Conservation (phyloP, 1,140 invertebrate species). For the Atta cephalotes region DNA sequence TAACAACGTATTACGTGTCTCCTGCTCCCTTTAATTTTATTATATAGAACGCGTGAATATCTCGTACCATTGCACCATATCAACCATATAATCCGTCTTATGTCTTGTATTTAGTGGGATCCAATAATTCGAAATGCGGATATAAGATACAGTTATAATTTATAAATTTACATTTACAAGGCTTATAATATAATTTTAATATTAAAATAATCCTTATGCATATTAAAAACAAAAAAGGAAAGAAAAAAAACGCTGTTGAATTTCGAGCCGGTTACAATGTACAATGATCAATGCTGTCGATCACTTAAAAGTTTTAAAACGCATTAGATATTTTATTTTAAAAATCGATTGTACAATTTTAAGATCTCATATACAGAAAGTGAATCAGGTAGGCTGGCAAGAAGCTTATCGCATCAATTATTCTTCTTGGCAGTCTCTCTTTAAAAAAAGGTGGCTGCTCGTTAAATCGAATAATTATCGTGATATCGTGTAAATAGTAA, state of each 20-base stretch:
- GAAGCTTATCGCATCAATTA: conserved; percentile 63
- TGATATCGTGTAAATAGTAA: conserved; percentile 69
- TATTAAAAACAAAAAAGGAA: conserved; percentile 54
- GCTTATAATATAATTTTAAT: conserved; percentile 83
- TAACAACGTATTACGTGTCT: conserved; percentile 63
- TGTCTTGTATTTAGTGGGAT: conserved; percentile 48
- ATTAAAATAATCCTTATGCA: conserved; percentile 84
- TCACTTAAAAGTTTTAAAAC: conserved; percentile 72
- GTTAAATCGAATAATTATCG: conserved; percentile 70
- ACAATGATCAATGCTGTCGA: conserved; percentile 66
- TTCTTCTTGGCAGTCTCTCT: conserved; percentile 55
- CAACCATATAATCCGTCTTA: conserved; percentile 17
- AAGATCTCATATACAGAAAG: conserved; percentile 66
- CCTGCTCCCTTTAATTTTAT: conserved; percentile 36
- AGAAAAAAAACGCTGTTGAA: conserved; percentile 75
- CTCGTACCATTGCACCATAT: neutral
- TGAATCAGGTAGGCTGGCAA: conserved; percentile 71
- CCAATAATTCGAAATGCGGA: conserved; percentile 71
- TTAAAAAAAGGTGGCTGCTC: conserved; percentile 32
- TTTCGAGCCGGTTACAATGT: conserved; percentile 73
- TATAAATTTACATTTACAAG: conserved; percentile 86
- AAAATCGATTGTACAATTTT: conserved; percentile 63
- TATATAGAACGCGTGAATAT: conserved; percentile 32
- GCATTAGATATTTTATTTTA: conserved; percentile 59
- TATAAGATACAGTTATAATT: conserved; percentile 84